phyloP scores from a whole-genome alignment of 2,888 invertebrate species.

The Apotomis capreana region DNA sequence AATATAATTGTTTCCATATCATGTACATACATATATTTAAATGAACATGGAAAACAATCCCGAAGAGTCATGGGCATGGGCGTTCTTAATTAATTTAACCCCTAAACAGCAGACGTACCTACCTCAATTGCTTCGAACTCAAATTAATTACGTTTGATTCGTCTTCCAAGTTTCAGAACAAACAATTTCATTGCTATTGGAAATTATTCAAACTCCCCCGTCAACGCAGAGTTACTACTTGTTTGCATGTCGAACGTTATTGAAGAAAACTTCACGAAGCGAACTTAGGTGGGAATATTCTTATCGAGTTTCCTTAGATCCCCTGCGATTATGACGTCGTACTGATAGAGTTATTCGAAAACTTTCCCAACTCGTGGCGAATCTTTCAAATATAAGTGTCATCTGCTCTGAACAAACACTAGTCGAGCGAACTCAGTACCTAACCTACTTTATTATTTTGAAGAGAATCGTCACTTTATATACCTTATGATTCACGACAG shows the following conservation, averaged over 20 bases:
- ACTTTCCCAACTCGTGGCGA: constrained; percentile 29
- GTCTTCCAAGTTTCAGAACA: constrained; percentile 26
- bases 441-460: not conserved
- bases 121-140: constrained; percentile 31
- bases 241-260: constrained; percentile 19
- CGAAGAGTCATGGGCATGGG: constrained; percentile 24
- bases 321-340: constrained; percentile 20
- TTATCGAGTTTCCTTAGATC: constrained; percentile 23
- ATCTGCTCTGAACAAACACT: constrained; percentile 9
- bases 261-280: constrained; percentile 1
- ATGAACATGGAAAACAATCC: constrained; percentile 1
- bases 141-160: constrained; percentile 33
- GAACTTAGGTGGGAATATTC: constrained; percentile 22
- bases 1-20: not conserved
- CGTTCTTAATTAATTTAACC: constrained; percentile 29
- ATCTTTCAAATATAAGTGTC: constrained; percentile 20
- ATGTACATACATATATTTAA: constrained; percentile 1
- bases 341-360: constrained; percentile 27
- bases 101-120: constrained; percentile 19
- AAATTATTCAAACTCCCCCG: constrained; percentile 24
- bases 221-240: constrained; percentile 11
- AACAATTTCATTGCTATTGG: constrained; percentile 32
- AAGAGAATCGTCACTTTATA: constrained; percentile 21
- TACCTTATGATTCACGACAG: constrained; percentile 25
- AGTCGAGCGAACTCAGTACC: constrained; percentile 1